Conservation (phyloP, 2,888 invertebrate genomes). For the Ariolimax columbianus region DNA sequence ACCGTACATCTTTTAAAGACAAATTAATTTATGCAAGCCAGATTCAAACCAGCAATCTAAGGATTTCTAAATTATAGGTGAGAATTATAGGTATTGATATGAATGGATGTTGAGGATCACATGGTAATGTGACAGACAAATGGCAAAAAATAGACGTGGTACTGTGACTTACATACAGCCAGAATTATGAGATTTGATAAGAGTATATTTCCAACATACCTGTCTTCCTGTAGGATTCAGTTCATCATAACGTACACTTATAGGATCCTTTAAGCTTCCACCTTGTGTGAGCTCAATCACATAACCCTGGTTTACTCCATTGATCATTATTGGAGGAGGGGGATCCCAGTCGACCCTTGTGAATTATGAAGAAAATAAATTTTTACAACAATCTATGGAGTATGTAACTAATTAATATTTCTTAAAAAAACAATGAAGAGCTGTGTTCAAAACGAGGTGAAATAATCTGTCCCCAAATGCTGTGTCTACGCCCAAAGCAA, state of each 20-base stretch:
- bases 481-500: too few species aligned
- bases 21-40: too few species aligned
- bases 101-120: too few species aligned
- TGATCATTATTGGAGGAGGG: constrained; percentile 97
- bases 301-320: constrained; percentile 92
- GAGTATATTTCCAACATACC: constrained; percentile 11
- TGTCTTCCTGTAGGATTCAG: constrained; percentile 49
- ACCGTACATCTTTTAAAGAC: too few species aligned
- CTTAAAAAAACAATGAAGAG: background rate
- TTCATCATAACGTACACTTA: constrained; percentile 52
- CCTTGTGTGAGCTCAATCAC: constrained; percentile 59
- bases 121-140: too few species aligned
- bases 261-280: constrained; percentile 51
- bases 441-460: background rate
- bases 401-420: background rate
- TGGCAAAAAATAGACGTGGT: too few species aligned
- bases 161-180: background rate
- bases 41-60: too few species aligned
- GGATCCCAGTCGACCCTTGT: constrained; percentile 87
- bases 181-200: too few species aligned
- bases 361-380: background rate
- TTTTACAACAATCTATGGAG: background rate
- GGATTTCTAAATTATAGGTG: too few species aligned
- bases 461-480: too few species aligned
- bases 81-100: too few species aligned